These are phyloP conservation scores for Erethizon dorsatum DNA, from an alignment of 2,797 vertebrate species.

Conservation along the genomic window DNA sequence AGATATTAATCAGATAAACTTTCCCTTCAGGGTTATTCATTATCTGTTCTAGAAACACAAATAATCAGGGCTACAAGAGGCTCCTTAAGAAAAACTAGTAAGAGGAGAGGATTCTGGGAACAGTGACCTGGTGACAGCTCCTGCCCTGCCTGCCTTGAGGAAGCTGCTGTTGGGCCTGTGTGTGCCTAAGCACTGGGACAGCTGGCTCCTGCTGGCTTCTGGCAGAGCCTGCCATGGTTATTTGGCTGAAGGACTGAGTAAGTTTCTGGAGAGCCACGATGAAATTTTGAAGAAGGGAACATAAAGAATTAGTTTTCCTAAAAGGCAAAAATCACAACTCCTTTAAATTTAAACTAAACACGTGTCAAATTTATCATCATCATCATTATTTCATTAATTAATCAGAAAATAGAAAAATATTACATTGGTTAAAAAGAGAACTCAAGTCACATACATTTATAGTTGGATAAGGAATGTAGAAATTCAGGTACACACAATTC, in stretches of 20 bases:
- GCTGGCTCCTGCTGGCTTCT: neutral
- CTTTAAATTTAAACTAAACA: neutral
- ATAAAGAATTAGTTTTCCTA: neutral
- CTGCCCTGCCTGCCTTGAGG: neutral
- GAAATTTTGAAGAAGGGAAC: slow-evolving; percentile 20
- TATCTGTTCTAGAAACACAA: slow-evolving; percentile 19
- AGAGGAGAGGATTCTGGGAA: neutral
- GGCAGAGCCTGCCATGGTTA: neutral
- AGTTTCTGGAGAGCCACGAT: neutral
- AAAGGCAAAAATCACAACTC: slow-evolving; percentile 15
- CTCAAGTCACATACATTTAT: neutral
- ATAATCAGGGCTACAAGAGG: neutral
- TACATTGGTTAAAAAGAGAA: neutral
- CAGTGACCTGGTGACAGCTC: neutral
- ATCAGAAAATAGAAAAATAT: neutral
- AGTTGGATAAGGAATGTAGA: neutral
- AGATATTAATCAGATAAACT: neutral
- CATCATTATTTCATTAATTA: neutral
- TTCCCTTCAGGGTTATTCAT: neutral
- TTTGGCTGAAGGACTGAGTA: neutral
- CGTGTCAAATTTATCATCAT: neutral
- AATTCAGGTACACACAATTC: neutral
- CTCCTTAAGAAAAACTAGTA: neutral
- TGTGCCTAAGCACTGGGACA: neutral
- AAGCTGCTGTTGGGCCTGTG: neutral